Evolutionary conservation across 2,797 vertebrate genomes (phyloP).

Genomic region (Brachyalestes nurse): DNA sequence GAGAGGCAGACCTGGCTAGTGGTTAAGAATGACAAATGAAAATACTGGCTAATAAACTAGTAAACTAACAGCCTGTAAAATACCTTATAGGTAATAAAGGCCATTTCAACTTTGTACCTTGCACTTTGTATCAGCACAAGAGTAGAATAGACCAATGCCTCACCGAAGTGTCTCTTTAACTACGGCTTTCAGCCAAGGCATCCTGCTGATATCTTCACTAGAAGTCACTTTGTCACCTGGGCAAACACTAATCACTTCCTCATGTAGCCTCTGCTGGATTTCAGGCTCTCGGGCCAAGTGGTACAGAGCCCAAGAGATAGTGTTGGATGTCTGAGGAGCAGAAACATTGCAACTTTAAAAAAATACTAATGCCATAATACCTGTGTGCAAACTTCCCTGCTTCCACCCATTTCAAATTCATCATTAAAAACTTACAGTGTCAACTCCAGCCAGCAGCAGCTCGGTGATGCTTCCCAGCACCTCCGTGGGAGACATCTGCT

Average conservation of each 20-base stretch:
- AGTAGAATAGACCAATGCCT: constrained; percentile 1
- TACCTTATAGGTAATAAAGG: no score
- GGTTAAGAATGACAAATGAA: no score
- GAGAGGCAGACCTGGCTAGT: no score
- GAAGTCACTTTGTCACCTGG: constrained; percentile 71
- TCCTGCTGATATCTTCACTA: constrained; percentile 71
- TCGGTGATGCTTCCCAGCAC: constrained; percentile 82
- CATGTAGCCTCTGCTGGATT: constrained; percentile 74
- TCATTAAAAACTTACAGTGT: constrained; percentile 74
- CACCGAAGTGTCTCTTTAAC: constrained; percentile 81
- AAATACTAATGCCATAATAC: neutral
- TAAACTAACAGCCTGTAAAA: neutral
- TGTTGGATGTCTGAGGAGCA: constrained; percentile 80
- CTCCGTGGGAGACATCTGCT: constrained; percentile 77
- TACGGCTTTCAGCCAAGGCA: constrained; percentile 80
- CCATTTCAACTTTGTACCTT: neutral
- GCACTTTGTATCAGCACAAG: neutral
- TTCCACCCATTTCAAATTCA: neutral
- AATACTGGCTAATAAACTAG: no score
- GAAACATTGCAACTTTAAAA: neutral
- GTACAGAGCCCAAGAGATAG: constrained; percentile 79
- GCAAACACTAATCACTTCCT: constrained; percentile 73
- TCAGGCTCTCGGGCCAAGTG: constrained; percentile 73
- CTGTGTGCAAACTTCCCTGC: neutral
- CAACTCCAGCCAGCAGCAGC: constrained; percentile 81